phyloP scores from a whole-genome alignment of 1,140 invertebrate species.

The Plectrocnemia conspersa region DNA sequence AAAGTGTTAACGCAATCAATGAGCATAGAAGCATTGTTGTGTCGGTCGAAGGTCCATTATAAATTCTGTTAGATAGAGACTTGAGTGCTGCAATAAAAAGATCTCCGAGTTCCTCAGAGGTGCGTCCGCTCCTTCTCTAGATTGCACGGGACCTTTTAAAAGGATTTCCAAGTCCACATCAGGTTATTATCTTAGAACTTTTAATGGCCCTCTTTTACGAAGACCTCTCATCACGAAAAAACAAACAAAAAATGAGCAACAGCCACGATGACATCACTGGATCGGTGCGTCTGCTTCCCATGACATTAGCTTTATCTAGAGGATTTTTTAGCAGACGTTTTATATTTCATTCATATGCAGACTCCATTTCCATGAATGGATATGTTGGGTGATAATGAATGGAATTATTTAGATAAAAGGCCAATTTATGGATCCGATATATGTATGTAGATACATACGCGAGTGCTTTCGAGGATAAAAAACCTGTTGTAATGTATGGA shows the following conservation, averaged over 20 bases:
- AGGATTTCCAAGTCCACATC: conserved; percentile 18
- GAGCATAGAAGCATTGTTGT: neutral
- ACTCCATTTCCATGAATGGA: conserved; percentile 4
- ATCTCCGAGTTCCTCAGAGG: conserved; percentile 1
- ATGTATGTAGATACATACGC: too few relatives aligned
- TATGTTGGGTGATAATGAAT: neutral
- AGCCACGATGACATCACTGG: too few relatives aligned
- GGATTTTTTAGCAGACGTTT: neutral
- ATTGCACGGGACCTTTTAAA: conserved; percentile 20
- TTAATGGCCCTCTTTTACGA: too few relatives aligned
- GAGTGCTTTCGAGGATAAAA: too few relatives aligned
- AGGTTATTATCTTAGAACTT: conserved; percentile 2
- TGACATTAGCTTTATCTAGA: too few relatives aligned
- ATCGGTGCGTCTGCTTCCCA: too few relatives aligned
- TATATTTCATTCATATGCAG: neutral
- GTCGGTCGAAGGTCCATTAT: neutral
- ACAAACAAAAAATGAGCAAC: too few relatives aligned
- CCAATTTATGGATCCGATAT: conserved; percentile 1
- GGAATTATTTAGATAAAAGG: neutral
- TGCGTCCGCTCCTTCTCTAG: neutral
- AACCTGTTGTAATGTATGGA: too few relatives aligned
- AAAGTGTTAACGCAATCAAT: neutral
- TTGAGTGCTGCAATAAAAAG: conserved; percentile 3
- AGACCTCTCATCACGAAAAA: too few relatives aligned
- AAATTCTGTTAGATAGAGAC: neutral